Evolutionary conservation across 2,113 vertebrate species (phyloP).

Genomic region (Dicerorhinus sumatrensis): DNA sequence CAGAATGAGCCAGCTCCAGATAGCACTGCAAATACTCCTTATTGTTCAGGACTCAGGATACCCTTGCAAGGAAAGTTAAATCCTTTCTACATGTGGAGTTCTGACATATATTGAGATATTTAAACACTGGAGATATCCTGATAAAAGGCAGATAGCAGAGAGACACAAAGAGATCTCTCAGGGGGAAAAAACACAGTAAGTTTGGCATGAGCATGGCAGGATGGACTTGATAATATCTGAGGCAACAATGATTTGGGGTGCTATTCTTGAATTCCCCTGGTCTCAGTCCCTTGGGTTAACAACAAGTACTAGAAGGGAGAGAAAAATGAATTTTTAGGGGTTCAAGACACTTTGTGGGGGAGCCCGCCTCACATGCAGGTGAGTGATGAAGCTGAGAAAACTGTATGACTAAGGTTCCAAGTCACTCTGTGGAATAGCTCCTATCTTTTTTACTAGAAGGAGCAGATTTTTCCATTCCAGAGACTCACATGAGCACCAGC

Average conservation of each 20-base stretch:
- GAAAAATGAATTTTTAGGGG: neutral
- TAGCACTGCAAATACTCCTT: neutral
- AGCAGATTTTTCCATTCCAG: neutral
- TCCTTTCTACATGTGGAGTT: neutral
- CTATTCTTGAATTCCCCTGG: neutral
- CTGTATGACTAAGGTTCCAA: neutral
- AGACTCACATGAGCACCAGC: neutral
- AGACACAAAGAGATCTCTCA: neutral
- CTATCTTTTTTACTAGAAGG: neutral
- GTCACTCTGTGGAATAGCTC: neutral
- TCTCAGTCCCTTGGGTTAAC: neutral
- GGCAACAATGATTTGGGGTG: neutral
- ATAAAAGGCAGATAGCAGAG: neutral
- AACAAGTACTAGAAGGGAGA: neutral
- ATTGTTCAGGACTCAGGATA: neutral
- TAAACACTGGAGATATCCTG: neutral
- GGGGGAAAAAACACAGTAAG: neutral
- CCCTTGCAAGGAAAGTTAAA: neutral
- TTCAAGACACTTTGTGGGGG: neutral
- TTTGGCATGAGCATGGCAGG: neutral
- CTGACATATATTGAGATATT: neutral
- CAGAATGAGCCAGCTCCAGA: neutral
- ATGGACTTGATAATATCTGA: neutral
- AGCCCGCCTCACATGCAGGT: too few species aligned
- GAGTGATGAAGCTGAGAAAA: neutral